phyloP scores from a whole-genome alignment of 2,888 invertebrate genomes.

The Polymixis flavicincta region DNA sequence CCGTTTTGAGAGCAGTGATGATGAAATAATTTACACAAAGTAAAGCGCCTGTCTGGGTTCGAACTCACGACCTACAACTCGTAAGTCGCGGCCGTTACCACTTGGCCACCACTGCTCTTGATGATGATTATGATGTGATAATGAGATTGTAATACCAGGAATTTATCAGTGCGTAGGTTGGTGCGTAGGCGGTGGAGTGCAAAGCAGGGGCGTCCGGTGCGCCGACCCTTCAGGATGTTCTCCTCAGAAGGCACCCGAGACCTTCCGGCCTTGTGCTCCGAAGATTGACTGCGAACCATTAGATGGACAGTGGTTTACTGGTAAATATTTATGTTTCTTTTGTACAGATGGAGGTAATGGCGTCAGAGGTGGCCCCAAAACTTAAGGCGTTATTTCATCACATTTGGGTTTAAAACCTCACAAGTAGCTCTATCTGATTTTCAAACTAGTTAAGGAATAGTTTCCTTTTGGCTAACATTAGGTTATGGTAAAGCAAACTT shows the following conservation, averaged over 20 bases:
- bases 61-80: no score
- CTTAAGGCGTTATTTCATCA: background rate
- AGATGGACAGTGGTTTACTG: slow-evolving; percentile 95
- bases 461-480: background rate
- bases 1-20: no score
- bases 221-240: slow-evolving; percentile 92
- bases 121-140: no score
- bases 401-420: background rate
- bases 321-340: slow-evolving; percentile 76
- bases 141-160: background rate
- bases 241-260: slow-evolving; percentile 90
- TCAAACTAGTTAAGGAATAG: background rate
- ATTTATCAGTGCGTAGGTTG: slow-evolving; percentile 92
- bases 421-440: background rate
- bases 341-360: background rate
- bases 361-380: background rate
- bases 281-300: slow-evolving; percentile 92
- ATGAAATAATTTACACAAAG: no score
- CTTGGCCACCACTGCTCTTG: no score
- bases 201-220: slow-evolving; percentile 93
- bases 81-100: no score
- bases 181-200: slow-evolving; percentile 94
- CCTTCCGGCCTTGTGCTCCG: slow-evolving; percentile 92
- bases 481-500: background rate
- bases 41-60: no score